Evolutionary conservation across 2,797 vertebrate species (phyloP).

Genomic region (Semaprochilodus insignis): DNA sequence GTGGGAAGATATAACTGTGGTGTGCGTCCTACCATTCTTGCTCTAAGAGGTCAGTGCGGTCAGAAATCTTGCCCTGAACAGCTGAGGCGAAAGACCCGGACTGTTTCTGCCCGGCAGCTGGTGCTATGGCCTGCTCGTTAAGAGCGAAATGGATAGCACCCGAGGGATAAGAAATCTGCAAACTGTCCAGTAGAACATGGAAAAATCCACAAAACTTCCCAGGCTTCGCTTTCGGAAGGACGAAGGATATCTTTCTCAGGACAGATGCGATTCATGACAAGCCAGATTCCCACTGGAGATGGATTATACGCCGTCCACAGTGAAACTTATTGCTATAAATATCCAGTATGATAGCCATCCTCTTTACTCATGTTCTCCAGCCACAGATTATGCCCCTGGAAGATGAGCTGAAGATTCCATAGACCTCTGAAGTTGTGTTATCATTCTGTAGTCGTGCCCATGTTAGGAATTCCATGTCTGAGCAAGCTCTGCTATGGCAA

Average conservation of each 20-base stretch:
- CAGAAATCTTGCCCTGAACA: background rate
- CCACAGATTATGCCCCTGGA: background rate
- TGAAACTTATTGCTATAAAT: background rate
- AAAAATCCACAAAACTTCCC: conserved; percentile 40
- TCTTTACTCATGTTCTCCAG: background rate
- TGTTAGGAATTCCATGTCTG: too few relatives aligned
- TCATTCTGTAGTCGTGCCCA: too few relatives aligned
- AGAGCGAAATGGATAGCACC: conserved; percentile 18
- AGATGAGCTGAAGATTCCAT: background rate
- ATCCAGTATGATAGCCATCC: background rate
- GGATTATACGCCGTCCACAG: background rate
- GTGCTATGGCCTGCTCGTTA: background rate
- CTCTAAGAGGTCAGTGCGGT: background rate
- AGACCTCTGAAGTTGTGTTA: too few relatives aligned
- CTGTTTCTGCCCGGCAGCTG: background rate
- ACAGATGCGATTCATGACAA: conserved; percentile 15
- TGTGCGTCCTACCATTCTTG: background rate
- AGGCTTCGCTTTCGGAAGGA: conserved; percentile 22
- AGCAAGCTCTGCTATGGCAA: too few relatives aligned
- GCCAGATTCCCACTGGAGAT: conserved; percentile 21
- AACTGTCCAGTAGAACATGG: conserved; percentile 17
- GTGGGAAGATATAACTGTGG: conserved; percentile 1
- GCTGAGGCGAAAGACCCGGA: conserved; percentile 7
- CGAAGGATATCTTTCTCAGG: conserved; percentile 21
- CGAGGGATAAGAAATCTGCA: conserved; percentile 32